These are phyloP conservation scores for Notodonta dromedarius DNA, from an alignment of 2,888 invertebrate species.

Conservation along the genomic window DNA sequence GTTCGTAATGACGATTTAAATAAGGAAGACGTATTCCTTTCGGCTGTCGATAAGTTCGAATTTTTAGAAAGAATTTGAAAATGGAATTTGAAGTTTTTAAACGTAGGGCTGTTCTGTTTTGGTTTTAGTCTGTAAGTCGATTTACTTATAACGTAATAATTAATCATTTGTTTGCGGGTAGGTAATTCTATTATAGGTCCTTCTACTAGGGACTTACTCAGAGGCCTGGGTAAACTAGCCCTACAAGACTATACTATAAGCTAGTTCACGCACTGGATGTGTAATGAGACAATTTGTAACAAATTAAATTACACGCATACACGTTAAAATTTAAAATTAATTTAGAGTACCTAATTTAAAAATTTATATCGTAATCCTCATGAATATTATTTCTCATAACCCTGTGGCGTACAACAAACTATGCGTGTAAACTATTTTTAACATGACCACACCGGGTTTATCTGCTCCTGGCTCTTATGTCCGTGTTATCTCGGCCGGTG, in stretches of 20 bases:
- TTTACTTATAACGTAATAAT: neutral
- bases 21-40: conserved; percentile 83
- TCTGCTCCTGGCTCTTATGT: conserved; percentile 81
- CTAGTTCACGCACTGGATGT: too few relatives aligned
- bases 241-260: too few relatives aligned
- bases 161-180: too few relatives aligned
- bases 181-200: too few relatives aligned
- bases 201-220: too few relatives aligned
- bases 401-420: conserved; percentile 63
- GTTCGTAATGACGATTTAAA: conserved; percentile 84
- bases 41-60: conserved; percentile 74
- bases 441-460: conserved; percentile 82
- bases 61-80: conserved; percentile 71
- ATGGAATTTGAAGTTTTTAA: conserved; percentile 59
- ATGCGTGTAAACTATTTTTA: conserved; percentile 83
- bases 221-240: too few relatives aligned
- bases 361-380: neutral
- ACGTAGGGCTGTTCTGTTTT: conserved; percentile 54
- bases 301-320: too few relatives aligned
- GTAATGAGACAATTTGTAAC: too few relatives aligned
- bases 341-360: too few relatives aligned
- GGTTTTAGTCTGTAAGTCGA: neutral
- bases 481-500: conserved; percentile 76
- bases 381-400: conserved; percentile 33
- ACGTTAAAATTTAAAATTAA: too few relatives aligned